phyloP scores from a whole-genome alignment of 2,888 invertebrate genomes.

The Danaus chrysippus region DNA sequence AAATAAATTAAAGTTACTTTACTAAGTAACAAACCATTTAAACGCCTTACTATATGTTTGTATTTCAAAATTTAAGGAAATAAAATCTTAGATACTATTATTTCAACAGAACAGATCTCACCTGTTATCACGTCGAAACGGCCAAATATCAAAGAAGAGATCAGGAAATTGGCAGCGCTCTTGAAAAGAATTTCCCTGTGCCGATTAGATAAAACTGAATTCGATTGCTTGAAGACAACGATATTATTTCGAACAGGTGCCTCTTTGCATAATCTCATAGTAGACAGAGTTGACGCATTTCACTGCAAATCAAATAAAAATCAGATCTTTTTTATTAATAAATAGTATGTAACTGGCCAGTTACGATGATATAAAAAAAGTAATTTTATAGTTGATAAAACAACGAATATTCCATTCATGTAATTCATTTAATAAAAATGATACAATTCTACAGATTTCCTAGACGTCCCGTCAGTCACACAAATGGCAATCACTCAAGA shows the following conservation, averaged over 20 bases:
- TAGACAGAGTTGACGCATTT: not conserved
- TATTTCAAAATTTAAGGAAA: not conserved
- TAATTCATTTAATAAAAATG: not conserved
- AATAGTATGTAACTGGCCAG: no score
- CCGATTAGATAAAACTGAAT: slow-evolving; percentile 89
- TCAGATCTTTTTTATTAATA: no score
- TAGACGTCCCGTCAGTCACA: slow-evolving; percentile 38
- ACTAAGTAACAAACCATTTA: no score
- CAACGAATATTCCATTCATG: no score
- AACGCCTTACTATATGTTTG: no score
- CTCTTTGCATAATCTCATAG: not conserved
- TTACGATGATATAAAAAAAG: no score
- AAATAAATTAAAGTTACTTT: no score
- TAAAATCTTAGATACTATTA: slow-evolving; percentile 1
- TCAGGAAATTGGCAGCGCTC: slow-evolving; percentile 78
- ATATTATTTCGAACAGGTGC: slow-evolving; percentile 90
- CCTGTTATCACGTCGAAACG: slow-evolving; percentile 65
- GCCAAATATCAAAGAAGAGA: slow-evolving; percentile 71
- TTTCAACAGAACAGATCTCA: slow-evolving; percentile 64
- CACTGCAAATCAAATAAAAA: no score
- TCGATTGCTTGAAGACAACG: slow-evolving; percentile 90
- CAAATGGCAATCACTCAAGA: slow-evolving; percentile 87
- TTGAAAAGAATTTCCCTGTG: slow-evolving; percentile 82
- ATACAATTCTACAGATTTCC: slow-evolving; percentile 40
- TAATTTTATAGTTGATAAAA: no score